Evolutionary conservation across 2,888 invertebrate species (phyloP).

Genomic region (Operophtera brumata): DNA sequence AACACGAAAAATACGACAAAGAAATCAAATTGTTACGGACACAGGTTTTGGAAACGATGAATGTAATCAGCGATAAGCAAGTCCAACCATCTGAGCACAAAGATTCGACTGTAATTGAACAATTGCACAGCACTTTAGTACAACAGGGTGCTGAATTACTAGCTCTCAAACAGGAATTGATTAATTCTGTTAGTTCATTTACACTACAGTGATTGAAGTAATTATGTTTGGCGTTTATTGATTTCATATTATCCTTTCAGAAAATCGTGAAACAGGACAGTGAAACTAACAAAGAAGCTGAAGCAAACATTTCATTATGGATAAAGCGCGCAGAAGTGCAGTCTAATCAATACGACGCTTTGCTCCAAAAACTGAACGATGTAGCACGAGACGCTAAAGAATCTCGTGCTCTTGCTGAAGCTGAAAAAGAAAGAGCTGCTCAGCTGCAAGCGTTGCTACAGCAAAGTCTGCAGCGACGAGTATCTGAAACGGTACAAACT

Average conservation of each 20-base stretch:
- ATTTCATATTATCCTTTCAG: slow-evolving; percentile 40
- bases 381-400: slow-evolving; percentile 61
- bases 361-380: slow-evolving; percentile 63
- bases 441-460: slow-evolving; percentile 57
- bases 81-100: slow-evolving; percentile 35
- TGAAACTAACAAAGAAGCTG: slow-evolving; percentile 55
- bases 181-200: slow-evolving; percentile 55
- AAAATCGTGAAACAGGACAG: slow-evolving; percentile 49
- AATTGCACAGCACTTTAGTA: slow-evolving; percentile 67
- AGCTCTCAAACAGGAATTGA: slow-evolving; percentile 69
- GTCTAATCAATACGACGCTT: slow-evolving; percentile 61
- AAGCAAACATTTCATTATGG: slow-evolving; percentile 62
- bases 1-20: slow-evolving; percentile 77
- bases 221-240: neutral
- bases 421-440: slow-evolving; percentile 54
- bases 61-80: slow-evolving; percentile 56
- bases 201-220: neutral
- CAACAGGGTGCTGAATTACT: slow-evolving; percentile 78
- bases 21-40: slow-evolving; percentile 70
- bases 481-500: slow-evolving; percentile 30
- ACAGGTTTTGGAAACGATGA: slow-evolving; percentile 66
- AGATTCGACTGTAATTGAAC: slow-evolving; percentile 57
- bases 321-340: slow-evolving; percentile 60
- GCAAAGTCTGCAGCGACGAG: slow-evolving; percentile 42
- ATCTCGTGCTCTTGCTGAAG: slow-evolving; percentile 55